Base-by-base conservation (phyloP, 2,113 vertebrate genomes). In the Callithrix jacchus region DNA sequence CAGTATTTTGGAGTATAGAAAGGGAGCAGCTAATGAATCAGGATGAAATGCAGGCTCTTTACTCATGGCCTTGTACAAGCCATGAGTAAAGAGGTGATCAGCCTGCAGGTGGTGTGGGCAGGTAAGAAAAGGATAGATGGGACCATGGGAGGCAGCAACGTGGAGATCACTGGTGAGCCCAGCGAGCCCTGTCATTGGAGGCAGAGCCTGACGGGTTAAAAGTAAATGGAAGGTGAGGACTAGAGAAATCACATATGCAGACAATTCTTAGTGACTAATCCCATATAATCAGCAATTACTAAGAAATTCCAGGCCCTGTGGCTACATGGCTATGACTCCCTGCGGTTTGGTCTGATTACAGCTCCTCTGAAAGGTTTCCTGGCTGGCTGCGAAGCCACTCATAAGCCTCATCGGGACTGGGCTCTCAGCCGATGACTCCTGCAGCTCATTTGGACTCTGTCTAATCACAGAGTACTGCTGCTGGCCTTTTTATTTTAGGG, bases 1-100 rank as follows among this genome's bases (percentile, higher is more conserved):
- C 12, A 64, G 61, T 64, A 64, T 64, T 64, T 6, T 47, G 12
- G 23, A 79, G 49, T 8, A 52, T 47, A 32, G 23, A 80, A 12
- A 10, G 5, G 23, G 3, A 23, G 54, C 0, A 0, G 23, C 64
- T 0, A 6, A 68, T 0, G 1, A 40, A 6, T 14, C 2, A 42
- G 74, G 37, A 30, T 0, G 8, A 47, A 37, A 47, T 74, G 11
- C 61, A 79, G 91, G 8, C 27, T 3, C 40, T n/a, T n/a, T n/a
- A n/a, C n/a, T n/a, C n/a, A n/a, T n/a, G n/a, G 47, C 30, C 21
- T 20, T 5, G 11, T 25, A 47, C 17, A 49, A 13, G 54, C 35
- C 37, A 21, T 8, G 32, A 35, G 47, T 8, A 30, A 54, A 35
- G 58, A 9, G 8, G 40, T 12, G 1, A 16, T 16, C 45, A 17